Conservation (phyloP, 2,113 vertebrate genomes). For the Colossoma macropomum region DNA sequence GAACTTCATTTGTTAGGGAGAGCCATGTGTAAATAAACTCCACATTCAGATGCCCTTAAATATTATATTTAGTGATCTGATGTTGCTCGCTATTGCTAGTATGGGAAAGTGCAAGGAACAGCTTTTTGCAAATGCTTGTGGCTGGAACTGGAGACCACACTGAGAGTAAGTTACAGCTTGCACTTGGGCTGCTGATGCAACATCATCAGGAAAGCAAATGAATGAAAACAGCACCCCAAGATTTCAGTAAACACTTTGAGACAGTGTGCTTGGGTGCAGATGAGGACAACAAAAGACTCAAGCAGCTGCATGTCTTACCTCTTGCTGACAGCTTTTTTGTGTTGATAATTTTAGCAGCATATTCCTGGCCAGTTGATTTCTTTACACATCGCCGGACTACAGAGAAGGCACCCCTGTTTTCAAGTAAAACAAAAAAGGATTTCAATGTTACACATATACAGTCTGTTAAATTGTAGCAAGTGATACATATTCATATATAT, state of each 20-base stretch:
- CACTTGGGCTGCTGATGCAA: neutral
- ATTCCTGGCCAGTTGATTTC: conserved; percentile 95
- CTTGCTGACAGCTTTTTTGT: conserved; percentile 98
- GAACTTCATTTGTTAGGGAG: neutral
- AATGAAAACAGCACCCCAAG: neutral
- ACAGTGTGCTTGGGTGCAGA: neutral
- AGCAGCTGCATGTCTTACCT: conserved; percentile 79
- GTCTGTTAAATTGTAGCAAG: neutral
- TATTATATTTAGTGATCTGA: neutral
- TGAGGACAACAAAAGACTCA: neutral
- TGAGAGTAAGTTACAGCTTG: neutral
- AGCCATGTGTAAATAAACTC: neutral
- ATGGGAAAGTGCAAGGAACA: neutral
- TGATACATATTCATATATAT: neutral
- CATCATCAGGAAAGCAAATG: neutral
- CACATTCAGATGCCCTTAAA: neutral
- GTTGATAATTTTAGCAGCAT: conserved; percentile 99
- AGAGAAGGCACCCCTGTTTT: conserved; percentile 94
- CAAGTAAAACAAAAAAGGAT: conserved; percentile 42
- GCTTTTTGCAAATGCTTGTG: conserved; percentile 11
- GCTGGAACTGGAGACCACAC: conserved; percentile 2
- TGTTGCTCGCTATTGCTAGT: neutral
- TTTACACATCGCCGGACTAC: conserved; percentile 97
- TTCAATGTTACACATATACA: neutral
- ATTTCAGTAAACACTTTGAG: neutral